phyloP scores from a whole-genome alignment of 2,113 vertebrate genomes.

The Oreochromis niloticus region DNA sequence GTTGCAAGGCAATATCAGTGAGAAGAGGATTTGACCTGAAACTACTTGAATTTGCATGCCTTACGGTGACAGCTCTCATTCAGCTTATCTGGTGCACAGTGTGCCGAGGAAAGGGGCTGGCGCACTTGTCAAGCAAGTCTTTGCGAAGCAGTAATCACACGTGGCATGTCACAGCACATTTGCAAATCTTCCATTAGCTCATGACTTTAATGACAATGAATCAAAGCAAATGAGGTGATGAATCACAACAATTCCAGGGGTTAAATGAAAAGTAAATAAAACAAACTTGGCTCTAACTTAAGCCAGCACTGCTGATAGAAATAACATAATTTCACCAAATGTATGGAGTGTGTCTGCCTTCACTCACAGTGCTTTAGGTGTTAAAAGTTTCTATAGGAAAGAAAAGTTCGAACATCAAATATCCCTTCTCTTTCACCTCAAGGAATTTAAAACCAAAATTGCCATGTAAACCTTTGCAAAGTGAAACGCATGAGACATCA shows the following conservation, averaged over 20 bases:
- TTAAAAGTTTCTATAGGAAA: background rate
- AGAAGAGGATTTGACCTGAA: background rate
- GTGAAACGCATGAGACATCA: constrained; percentile 30
- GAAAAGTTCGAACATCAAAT: background rate
- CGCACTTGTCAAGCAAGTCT: background rate
- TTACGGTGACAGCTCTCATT: background rate
- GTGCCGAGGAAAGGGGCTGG: background rate
- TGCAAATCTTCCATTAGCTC: constrained; percentile 14
- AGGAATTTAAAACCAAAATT: background rate
- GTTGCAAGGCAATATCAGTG: background rate
- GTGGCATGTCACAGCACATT: background rate
- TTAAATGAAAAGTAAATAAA: background rate
- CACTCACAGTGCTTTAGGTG: background rate
- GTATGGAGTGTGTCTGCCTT: background rate
- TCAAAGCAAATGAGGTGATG: constrained; percentile 23
- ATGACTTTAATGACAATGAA: constrained; percentile 6
- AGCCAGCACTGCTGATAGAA: background rate
- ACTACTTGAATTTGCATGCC: background rate
- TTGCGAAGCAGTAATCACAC: background rate
- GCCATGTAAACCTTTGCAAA: constrained; percentile 13
- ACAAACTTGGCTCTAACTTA: background rate
- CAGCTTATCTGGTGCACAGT: background rate
- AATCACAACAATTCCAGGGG: constrained; percentile 3
- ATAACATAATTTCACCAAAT: background rate
- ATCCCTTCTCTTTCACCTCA: background rate